These are phyloP conservation scores for Pardalotus punctatus DNA, from an alignment of 2,113 vertebrate species.

Conservation along the genomic window DNA sequence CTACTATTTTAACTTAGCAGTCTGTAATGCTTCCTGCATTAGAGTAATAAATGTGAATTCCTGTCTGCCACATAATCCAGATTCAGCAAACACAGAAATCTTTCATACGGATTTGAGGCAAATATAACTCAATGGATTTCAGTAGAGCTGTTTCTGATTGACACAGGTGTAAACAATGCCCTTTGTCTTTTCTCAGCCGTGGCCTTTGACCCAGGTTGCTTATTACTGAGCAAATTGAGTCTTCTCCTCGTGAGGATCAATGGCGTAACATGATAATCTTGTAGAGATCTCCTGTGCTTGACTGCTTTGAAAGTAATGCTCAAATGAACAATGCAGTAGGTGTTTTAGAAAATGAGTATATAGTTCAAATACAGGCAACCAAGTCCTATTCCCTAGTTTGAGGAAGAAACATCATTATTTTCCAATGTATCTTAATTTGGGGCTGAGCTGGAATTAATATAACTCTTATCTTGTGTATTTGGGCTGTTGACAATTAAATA, in stretches of 20 bases:
- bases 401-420: not conserved
- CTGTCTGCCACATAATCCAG: not conserved
- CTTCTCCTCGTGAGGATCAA: conserved; percentile 3
- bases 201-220: conserved; percentile 10
- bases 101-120: not conserved
- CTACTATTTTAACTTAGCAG: not conserved
- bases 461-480: not conserved
- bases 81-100: not conserved
- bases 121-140: not conserved
- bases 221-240: conserved; percentile 18
- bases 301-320: conserved; percentile 12
- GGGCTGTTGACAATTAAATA: not conserved
- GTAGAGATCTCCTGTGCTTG: not conserved
- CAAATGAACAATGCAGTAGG: not conserved
- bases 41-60: not conserved
- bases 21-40: not conserved
- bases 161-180: not conserved
- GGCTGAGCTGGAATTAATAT: not conserved
- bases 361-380: not conserved
- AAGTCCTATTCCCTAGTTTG: not conserved
- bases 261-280: not conserved
- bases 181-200: not conserved
- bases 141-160: not conserved
- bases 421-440: not conserved
- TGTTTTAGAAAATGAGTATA: not conserved